Evolutionary conservation across 2,797 vertebrate genomes (phyloP), one percentile per base, ranked within the genome.

Genomic region (Oreonectes daqikongensis): DNA sequence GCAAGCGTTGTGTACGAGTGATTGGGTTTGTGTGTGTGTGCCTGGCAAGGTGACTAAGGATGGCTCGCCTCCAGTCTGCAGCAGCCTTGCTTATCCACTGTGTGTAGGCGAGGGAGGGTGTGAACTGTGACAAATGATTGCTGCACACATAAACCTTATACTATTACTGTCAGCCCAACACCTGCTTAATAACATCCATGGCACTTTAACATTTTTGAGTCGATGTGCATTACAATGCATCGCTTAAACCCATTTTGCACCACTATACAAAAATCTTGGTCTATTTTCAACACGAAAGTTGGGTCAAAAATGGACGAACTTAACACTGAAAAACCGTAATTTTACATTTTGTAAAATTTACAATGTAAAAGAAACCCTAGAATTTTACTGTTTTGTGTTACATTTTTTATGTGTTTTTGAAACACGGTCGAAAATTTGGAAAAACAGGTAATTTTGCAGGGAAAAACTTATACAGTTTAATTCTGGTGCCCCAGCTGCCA

Each of bases 51-150:
- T 28, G 44, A 76, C 53, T 35, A 18, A 14, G 42, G 44, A 44
- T 65, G 61, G 24, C 60, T 59, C 24, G 73, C 79, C 72, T 59
- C 15, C 20, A 71, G 67, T 63, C 69, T 50, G n/a, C 44, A 46
- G 44, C 44, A 53, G 50, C 15, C 12, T 30, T 40, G 67, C 28
- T 20, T n/a, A 48, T 26, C 24, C 72, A 15, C 28, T 22, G 17
- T 30, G 52, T 42, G 55, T 72, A 9, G 18, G 17, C 20, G 30
- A 61, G 59, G 3, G 59, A 61, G 30, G 10, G 9, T 9, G 3
- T 61, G 67, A 63, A 57, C 30, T 42, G 44, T 70, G 66, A 70
- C 32, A 61, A 61, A 69, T 44, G 20, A 24, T 76, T 35, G 46
- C 53, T 50, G 40, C 28, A 57, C 64, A 69, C 40, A 60, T 44